Evolutionary conservation across 2,797 vertebrate species (phyloP), one percentile per base, ranked within the genome.

Genomic region (Hydrolagus colliei): DNA sequence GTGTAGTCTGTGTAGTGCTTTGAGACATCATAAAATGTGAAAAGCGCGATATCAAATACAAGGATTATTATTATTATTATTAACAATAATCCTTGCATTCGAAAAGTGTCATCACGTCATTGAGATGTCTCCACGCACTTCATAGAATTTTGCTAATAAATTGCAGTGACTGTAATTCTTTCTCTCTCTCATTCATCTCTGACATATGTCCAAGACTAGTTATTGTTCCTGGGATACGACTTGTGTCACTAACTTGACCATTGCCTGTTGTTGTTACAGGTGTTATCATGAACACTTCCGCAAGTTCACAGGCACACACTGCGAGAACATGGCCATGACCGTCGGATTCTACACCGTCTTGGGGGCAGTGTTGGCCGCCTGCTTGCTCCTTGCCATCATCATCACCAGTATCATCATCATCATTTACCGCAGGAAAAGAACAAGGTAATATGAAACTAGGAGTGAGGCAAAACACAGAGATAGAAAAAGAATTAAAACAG

Each of bases 401-500:
- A 84, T 84, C 79, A 84, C 68, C 16, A 82, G 32, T 68, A 18
- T 27, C 4, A n/a, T 84, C 71, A 52, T 84, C 41, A 35, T 61
- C 14, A 20, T 10, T 35, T 71, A 5, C 13, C 32, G 65, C 27
- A 84, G 79, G 20, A 35, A 71, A 18, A 71, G 32, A 71, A 18
- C 16, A 27, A 20, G 79, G 79, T 84, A 84, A 52, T 52, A 6
- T 52, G 41, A 52, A 52, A 52, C 41, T 52, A 52, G 41, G 41
- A 6, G 41, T 3, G 41, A 52, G 41, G 41, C 41, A 52, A 52
- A 52, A 52, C 41, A 52, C 41, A 52, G 41, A 52, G 41, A 52
- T 6, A 52, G 41, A 52, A 6, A 52, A 52, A 52, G 41, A 52
- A 52, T 52, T 3, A 52, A 52, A 52, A 52, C 41, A 52, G 6